A percentile compares a stretch with the other conserved stretches of the same genome.
Conservation (phyloP, 1,140 invertebrate species). For the Hesperophylax magnus region DNA sequence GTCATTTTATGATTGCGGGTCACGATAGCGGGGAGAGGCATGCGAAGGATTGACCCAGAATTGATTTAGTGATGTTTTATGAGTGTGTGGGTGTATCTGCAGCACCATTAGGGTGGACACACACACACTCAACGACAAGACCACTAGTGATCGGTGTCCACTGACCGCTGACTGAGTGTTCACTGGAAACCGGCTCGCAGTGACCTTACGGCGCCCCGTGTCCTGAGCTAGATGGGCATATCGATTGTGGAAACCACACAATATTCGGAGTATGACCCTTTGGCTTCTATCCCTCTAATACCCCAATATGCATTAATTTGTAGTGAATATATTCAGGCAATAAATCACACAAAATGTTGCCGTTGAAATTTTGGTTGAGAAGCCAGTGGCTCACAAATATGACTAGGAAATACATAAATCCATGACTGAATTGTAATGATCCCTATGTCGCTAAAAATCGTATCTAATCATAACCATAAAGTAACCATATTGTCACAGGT, state of each 20-base stretch:
- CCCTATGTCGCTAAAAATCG: too few relatives aligned
- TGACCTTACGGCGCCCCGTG: conserved; percentile 5
- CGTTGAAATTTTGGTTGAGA: too few relatives aligned
- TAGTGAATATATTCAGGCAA: neutral
- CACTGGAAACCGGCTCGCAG: neutral
- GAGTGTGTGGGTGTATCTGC: conserved; percentile 10
- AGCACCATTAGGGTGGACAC: neutral
- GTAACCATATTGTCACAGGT: too few relatives aligned
- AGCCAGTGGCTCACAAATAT: too few relatives aligned
- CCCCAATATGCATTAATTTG: neutral
- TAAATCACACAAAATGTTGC: neutral
- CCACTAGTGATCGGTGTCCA: too few relatives aligned
- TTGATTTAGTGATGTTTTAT: conserved; percentile 41
- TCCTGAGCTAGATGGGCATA: conserved; percentile 9
- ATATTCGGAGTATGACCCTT: neutral
- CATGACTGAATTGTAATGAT: too few relatives aligned
- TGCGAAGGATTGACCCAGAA: conserved; percentile 54
- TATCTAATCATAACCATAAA: too few relatives aligned
- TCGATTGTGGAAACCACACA: neutral
- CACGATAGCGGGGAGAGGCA: conserved; percentile 33
- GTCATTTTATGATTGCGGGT: conserved; percentile 38
- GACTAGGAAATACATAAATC: too few relatives aligned
- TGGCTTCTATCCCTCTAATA: neutral
- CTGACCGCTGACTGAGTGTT: too few relatives aligned
- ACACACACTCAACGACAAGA: too few relatives aligned